These are phyloP conservation scores for Cotesia vestalis DNA, from an alignment of 1,140 invertebrate species.

Conservation along the genomic window DNA sequence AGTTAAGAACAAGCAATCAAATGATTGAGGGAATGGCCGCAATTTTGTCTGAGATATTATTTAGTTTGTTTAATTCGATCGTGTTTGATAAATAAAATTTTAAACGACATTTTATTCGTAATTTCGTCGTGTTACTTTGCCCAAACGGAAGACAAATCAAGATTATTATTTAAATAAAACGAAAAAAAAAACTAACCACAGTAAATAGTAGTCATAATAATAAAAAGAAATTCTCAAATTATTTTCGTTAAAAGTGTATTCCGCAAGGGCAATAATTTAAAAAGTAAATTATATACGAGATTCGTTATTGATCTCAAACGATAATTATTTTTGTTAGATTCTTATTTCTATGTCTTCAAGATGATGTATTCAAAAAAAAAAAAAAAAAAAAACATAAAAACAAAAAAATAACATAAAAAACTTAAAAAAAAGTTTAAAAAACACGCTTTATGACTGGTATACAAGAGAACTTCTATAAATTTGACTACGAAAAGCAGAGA, in stretches of 20 bases:
- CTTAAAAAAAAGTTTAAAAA: slow-evolving; percentile 18
- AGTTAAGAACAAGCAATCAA: slow-evolving; percentile 25
- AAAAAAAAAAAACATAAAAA: slow-evolving; percentile 4
- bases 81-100: slow-evolving; percentile 23
- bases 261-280: slow-evolving; percentile 39
- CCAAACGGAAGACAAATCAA: slow-evolving; percentile 16
- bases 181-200: not conserved
- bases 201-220: not conserved
- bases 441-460: not conserved
- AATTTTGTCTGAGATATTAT: slow-evolving; percentile 26
- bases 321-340: slow-evolving; percentile 20
- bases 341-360: slow-evolving; percentile 8
- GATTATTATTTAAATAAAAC: not conserved
- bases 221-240: not conserved
- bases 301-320: slow-evolving; percentile 23
- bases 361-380: too few species aligned
- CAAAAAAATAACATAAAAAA: slow-evolving; percentile 13
- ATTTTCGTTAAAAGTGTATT: slow-evolving; percentile 12
- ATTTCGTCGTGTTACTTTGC: slow-evolving; percentile 19
- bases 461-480: too few species aligned
- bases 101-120: slow-evolving; percentile 19
- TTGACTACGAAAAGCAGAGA: too few species aligned
- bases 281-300: slow-evolving; percentile 36
- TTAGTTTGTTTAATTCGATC: slow-evolving; percentile 5
- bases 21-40: slow-evolving; percentile 13